Evolutionary conservation across 2,113 vertebrate species (phyloP), one percentile per base, ranked within the genome.

Genomic region (Nansenia antarctica): DNA sequence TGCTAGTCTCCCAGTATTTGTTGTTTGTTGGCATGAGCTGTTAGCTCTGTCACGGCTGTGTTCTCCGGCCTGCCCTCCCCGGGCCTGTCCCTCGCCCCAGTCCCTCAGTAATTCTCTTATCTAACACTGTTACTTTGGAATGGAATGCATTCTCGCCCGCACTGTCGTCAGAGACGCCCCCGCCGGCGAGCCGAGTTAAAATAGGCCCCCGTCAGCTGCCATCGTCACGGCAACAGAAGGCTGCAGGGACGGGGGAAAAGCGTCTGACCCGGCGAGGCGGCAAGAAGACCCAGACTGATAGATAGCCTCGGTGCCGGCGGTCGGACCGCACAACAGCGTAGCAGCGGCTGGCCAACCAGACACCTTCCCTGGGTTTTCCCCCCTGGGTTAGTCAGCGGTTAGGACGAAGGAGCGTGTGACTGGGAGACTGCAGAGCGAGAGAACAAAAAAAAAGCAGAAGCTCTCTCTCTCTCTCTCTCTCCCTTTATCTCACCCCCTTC

Each of bases 51-150:
- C 24, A 2, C 11, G 2, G 9, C 24, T 54, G 9, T 27, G 24
- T 54, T 11, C 22, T 49, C 18, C 45, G 2, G 18, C 42, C 32
- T n/a, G n/a, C n/a, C n/a, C n/a, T n/a, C n/a, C n/a, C n/a, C n/a
- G n/a, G n/a, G n/a, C n/a, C n/a, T n/a, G n/a, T n/a, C n/a, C n/a
- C n/a, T n/a, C n/a, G n/a, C n/a, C 30, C 31, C 39, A 49, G n/a
- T 39, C 34, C 42, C 45, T 58, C 47, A 27, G 73, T 64, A 66
- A 14, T 45, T 45, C 53, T 73, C 67, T 76, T 85, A 80, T 78
- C 67, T 69, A 65, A 76, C 62, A 11, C 57, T 49, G 58, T 64
- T 64, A 65, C 71, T 52, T 65, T 68, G 59, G 72, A 76, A 76
- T 72, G 62, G 74, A 52, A 70, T 62, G 78, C 62, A 60, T 70